Evolutionary conservation across 2,113 vertebrate species (phyloP).

Genomic region (Camelus dromedarius): DNA sequence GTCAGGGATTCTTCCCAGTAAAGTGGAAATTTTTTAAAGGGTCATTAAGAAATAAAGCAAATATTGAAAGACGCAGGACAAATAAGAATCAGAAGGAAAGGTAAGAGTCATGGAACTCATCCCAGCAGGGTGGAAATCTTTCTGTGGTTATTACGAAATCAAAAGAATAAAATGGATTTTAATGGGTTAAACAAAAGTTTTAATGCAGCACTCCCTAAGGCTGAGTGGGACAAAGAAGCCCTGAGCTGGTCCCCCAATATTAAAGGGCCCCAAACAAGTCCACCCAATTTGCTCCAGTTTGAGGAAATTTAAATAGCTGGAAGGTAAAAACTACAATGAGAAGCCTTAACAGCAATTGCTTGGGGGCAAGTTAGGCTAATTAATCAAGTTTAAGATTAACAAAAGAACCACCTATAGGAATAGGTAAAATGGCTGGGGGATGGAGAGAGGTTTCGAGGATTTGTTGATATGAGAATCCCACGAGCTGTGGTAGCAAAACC

Average conservation of each 20-base stretch:
- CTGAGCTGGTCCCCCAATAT: background rate
- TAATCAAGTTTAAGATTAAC: background rate
- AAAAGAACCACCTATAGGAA: background rate
- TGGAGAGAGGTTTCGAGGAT: background rate
- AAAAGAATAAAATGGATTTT: background rate
- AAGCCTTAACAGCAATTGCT: background rate
- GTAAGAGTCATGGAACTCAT: background rate
- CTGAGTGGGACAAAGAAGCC: background rate
- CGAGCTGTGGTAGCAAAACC: background rate
- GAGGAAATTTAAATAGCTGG: background rate
- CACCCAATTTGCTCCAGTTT: background rate
- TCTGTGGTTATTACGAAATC: background rate
- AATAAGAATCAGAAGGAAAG: background rate
- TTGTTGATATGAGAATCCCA: background rate
- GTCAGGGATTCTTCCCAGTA: background rate
- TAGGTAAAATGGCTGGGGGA: background rate
- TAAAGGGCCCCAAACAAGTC: background rate
- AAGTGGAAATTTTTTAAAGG: background rate
- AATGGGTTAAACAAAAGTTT: background rate
- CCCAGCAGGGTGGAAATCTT: background rate
- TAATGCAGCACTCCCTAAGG: background rate
- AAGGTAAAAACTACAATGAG: background rate
- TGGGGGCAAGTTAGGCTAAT: background rate
- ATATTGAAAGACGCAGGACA: background rate
- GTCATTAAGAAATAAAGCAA: background rate